A percentile compares a stretch with the other conserved stretches of the same genome.
Evolutionary conservation across 2,888 invertebrate genomes (phyloP).

Genomic region (Trissonchulus sp.): DNA sequence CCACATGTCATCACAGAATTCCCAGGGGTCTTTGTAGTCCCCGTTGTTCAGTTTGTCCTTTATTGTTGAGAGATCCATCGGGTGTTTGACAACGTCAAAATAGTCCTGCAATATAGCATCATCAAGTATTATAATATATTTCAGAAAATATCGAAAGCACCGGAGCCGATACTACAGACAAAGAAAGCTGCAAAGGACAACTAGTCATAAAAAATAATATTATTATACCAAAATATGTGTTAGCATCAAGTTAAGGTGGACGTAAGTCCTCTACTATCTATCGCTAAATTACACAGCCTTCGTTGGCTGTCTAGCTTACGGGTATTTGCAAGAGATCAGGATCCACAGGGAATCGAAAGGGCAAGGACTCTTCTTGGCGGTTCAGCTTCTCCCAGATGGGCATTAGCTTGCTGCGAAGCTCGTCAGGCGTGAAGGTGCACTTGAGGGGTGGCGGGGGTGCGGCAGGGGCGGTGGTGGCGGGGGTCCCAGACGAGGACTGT

Average conservation of each 20-base stretch:
- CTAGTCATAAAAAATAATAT: too few relatives aligned
- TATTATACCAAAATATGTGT: too few relatives aligned
- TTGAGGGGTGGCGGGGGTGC: constrained; percentile 35
- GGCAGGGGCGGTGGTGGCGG: too few relatives aligned
- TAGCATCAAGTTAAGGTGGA: too few relatives aligned
- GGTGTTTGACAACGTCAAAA: constrained; percentile 88
- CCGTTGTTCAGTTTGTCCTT: constrained; percentile 84
- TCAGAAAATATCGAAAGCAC: too few relatives aligned
- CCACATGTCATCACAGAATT: constrained; percentile 98
- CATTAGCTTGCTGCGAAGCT: constrained; percentile 79
- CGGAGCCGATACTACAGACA: too few relatives aligned
- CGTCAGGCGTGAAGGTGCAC: constrained; percentile 79
- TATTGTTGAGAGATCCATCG: constrained; percentile 94
- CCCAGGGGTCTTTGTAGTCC: constrained; percentile 94
- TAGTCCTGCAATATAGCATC: constrained; percentile 70
- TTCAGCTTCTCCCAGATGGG: constrained; percentile 89
- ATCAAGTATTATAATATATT: too few relatives aligned
- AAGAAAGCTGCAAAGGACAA: too few relatives aligned
- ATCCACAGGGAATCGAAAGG: constrained; percentile 95
- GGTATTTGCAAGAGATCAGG: constrained; percentile 64
- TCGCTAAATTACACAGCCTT: too few relatives aligned
- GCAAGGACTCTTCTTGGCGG: constrained; percentile 86
- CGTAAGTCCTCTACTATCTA: too few relatives aligned
- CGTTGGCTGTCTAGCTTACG: too few relatives aligned
- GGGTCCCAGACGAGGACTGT: too few relatives aligned